These are phyloP conservation scores for Bedellia somnulentella DNA, from an alignment of 2,888 invertebrate species.

Conservation along the genomic window DNA sequence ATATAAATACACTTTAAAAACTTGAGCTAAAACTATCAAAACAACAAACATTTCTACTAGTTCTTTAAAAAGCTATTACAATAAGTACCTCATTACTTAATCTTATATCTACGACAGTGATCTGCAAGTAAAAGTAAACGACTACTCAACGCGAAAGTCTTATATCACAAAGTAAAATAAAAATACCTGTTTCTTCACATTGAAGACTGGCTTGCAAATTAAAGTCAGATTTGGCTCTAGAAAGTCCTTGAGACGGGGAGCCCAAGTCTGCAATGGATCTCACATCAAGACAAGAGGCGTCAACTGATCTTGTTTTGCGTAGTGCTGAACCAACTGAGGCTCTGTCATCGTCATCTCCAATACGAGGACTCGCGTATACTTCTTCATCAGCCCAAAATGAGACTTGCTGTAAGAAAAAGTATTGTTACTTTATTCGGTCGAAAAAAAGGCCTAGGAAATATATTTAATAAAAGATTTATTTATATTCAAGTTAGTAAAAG, in stretches of 20 bases:
- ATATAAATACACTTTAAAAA: too few relatives aligned
- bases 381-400: slow-evolving; percentile 81
- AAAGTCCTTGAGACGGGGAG: slow-evolving; percentile 66
- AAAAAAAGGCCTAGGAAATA: too few relatives aligned
- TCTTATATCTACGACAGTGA: too few relatives aligned
- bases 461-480: too few relatives aligned
- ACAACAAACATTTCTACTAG: too few relatives aligned
- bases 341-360: slow-evolving; percentile 70
- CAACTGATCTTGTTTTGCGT: slow-evolving; percentile 86
- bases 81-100: too few relatives aligned
- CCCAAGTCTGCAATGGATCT: slow-evolving; percentile 69
- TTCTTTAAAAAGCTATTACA: too few relatives aligned
- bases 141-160: too few relatives aligned
- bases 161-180: background rate
- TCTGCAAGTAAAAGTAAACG: too few relatives aligned
- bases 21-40: too few relatives aligned
- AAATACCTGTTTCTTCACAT: slow-evolving; percentile 45
- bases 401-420: slow-evolving; percentile 65
- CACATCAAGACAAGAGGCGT: slow-evolving; percentile 84
- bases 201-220: slow-evolving; percentile 78
- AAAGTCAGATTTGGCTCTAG: slow-evolving; percentile 86
- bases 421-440: too few relatives aligned
- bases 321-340: slow-evolving; percentile 77
- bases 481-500: too few relatives aligned
- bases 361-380: slow-evolving; percentile 66